Evolutionary conservation across 2,113 vertebrate genomes (phyloP).

Genomic region (Ibidorhyncha struthersii): DNA sequence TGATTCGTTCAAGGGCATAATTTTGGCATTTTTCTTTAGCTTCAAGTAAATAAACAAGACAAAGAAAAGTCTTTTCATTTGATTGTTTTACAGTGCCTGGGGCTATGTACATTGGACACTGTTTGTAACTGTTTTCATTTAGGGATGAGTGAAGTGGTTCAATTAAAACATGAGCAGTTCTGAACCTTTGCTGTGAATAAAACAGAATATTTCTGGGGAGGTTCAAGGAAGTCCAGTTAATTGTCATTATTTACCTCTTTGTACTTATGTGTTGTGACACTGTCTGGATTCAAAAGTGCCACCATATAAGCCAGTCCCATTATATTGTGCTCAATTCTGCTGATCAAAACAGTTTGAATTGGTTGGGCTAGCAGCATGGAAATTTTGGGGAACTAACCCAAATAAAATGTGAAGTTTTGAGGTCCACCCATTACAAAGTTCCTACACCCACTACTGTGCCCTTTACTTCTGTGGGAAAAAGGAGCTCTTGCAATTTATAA

Average conservation of each 20-base stretch:
- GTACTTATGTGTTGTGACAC: slow-evolving; percentile 29
- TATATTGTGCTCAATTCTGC: not conserved
- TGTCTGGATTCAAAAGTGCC: slow-evolving; percentile 5
- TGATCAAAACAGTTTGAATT: not conserved
- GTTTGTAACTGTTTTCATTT: slow-evolving; percentile 69
- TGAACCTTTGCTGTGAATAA: slow-evolving; percentile 61
- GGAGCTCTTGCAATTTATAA: not conserved
- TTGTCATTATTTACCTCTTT: slow-evolving; percentile 48
- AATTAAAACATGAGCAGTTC: slow-evolving; percentile 42
- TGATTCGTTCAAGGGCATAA: slow-evolving; percentile 54
- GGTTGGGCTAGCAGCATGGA: not conserved
- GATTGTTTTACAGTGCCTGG: slow-evolving; percentile 51
- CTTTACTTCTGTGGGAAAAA: not conserved
- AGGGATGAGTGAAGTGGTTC: slow-evolving; percentile 66
- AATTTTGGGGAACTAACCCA: not conserved
- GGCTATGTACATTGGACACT: slow-evolving; percentile 65
- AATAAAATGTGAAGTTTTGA: not conserved
- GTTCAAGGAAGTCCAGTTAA: slow-evolving; percentile 39
- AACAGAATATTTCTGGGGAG: slow-evolving; percentile 39
- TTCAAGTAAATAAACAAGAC: slow-evolving; percentile 63
- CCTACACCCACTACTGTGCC: not conserved
- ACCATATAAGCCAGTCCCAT: not conserved
- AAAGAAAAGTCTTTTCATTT: slow-evolving; percentile 65
- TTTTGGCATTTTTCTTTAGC: slow-evolving; percentile 54
- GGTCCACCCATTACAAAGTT: not conserved